Conservation (phyloP, 2,888 invertebrate genomes). For the Tortrix viridana region DNA sequence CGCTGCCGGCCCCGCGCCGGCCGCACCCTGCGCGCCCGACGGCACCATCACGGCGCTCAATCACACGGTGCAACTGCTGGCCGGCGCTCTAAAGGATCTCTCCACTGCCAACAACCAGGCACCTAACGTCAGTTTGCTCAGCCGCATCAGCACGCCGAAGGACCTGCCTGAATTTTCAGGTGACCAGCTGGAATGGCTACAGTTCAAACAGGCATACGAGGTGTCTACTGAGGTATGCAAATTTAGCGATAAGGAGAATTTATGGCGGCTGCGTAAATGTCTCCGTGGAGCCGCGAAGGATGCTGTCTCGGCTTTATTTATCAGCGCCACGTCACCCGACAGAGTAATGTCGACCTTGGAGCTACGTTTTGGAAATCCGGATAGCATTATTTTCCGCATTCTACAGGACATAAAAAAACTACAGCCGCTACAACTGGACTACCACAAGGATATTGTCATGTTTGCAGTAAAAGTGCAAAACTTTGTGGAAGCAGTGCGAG, state of each 20-base stretch:
- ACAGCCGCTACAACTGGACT: not conserved
- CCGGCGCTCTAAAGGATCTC: not conserved
- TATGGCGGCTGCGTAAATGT: not conserved
- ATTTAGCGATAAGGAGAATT: not conserved
- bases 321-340: constrained; percentile 9
- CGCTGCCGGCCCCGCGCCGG: not conserved
- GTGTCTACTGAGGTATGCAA: not conserved
- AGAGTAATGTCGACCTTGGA: constrained; percentile 8
- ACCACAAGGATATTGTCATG: constrained; percentile 2
- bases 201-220: not conserved
- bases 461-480: constrained; percentile 8
- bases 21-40: not conserved
- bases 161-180: not conserved
- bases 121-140: constrained; percentile 1
- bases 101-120: not conserved
- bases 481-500: constrained; percentile 10
- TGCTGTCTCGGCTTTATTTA: not conserved
- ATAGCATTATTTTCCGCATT: constrained; percentile 10
- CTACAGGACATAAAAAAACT: constrained; percentile 3
- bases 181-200: not conserved
- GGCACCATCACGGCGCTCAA: not conserved
- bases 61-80: not conserved
- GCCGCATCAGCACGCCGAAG: not conserved
- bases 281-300: too few species aligned
- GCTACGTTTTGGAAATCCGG: constrained; percentile 7